Evolutionary conservation across 1,140 invertebrate species (phyloP).

Genomic region (Pseudomyrmex gracilis): DNA sequence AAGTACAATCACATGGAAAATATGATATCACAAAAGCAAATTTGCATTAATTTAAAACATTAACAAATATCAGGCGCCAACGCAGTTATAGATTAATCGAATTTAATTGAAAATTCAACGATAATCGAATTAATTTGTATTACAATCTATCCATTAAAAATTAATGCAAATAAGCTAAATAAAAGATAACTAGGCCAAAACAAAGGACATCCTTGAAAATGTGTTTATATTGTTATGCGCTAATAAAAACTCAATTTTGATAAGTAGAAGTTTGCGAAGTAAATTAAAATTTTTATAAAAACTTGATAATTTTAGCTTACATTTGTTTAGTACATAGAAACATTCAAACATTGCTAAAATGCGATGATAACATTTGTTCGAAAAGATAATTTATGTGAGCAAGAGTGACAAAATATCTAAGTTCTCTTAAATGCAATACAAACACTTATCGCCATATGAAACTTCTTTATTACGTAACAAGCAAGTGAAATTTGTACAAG

Average conservation of each 20-base stretch:
- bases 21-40: no score
- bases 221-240: background rate
- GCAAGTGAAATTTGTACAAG: slow-evolving; percentile 9
- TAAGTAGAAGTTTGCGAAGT: slow-evolving; percentile 28
- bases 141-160: no score
- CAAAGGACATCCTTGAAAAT: no score
- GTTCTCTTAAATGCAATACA: background rate
- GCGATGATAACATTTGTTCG: background rate
- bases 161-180: no score
- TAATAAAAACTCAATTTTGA: background rate
- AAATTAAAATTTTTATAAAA: background rate
- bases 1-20: no score
- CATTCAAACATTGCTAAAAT: background rate
- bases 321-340: background rate
- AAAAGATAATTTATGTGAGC: background rate
- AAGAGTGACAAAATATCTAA: background rate
- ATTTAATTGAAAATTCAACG: no score
- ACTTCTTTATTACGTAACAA: background rate
- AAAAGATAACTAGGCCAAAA: no score
- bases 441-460: slow-evolving; percentile 18
- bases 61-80: no score
- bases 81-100: no score
- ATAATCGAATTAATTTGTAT: no score
- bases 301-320: slow-evolving; percentile 1
- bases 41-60: no score